Percentiles rank a stretch among this genome's conserved stretches.
phyloP scores from a whole-genome alignment of 2,113 vertebrate genomes.

The Pipra filicauda region DNA sequence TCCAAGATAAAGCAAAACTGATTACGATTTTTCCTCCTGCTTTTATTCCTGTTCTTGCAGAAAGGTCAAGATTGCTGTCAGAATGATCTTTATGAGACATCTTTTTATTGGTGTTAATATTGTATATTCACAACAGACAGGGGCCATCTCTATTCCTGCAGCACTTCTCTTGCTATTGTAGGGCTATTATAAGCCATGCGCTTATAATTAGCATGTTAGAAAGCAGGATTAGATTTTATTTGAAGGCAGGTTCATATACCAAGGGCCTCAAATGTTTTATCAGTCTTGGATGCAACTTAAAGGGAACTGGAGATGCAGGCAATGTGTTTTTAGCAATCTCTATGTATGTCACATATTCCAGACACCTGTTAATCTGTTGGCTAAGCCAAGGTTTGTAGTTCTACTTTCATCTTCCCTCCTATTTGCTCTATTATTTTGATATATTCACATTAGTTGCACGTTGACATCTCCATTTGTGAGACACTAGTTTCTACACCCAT shows the following conservation, averaged over 20 bases:
- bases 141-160: not conserved
- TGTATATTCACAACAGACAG: not conserved
- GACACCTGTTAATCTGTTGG: not conserved
- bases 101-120: not conserved
- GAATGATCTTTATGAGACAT: conserved; percentile 35
- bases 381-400: not conserved
- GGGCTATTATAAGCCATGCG: not conserved
- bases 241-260: conserved; percentile 10
- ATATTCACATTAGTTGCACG: not conserved
- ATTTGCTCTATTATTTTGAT: not conserved
- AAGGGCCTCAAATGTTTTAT: not conserved
- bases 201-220: conserved; percentile 30
- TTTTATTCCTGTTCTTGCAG: conserved; percentile 32
- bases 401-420: not conserved
- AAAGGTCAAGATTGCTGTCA: conserved; percentile 10
- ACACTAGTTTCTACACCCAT: not conserved
- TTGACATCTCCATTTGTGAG: not conserved
- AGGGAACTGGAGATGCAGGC: not conserved
- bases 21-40: not conserved
- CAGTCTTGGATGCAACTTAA: not conserved
- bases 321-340: not conserved
- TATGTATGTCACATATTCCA: not conserved
- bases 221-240: not conserved
- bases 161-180: not conserved
- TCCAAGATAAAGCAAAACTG: conserved; percentile 18